Evolutionary conservation across 2,888 invertebrate genomes (phyloP), one percentile per base, ranked within the genome.

Genomic region (Pediacus dermestoides): DNA sequence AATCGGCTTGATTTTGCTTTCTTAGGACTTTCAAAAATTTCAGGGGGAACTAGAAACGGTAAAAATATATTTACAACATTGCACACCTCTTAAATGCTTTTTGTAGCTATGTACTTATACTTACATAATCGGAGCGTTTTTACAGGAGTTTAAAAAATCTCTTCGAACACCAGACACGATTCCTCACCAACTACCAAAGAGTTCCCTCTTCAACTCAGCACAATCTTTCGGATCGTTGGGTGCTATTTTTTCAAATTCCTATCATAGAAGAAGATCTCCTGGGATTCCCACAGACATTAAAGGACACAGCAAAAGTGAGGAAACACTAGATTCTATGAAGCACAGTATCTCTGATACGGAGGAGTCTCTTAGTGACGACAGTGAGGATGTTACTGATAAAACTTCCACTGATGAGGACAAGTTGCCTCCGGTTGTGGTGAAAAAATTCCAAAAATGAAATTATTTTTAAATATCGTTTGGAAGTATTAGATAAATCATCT

Each of bases 61-160:
- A 75, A 72, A 52, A 23, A 33, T 25, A 18, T 34, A n/a, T n/a
- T n/a, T 30, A 36, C 34, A 27, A 18, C 25, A 12, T 8, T 14
- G 16, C 30, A 13, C n/a, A 27, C 2, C 13, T 36, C 8, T 1
- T 2, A 27, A 25, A 32, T 23, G 3, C 16, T 15, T 25, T 26
- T 10, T 12, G 12, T 16, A 31, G 16, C 4, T 12, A 11, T 21
- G 1, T 27, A 16, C 11, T 10, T 39, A 7, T 34, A 9, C 38
- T 35, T 44, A 42, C 14, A 30, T 26, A 28, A 40, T 30, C 42
- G n/a, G n/a, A n/a, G n/a, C n/a, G n/a, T 37, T 44, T 51, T 52
- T 59, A 39, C 62, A 84, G 83, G 81, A 82, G 57, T 82, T 83
- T 59, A 76, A 76, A 53, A 75, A 79, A 57, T 74, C 77, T 27